Evolutionary conservation across 2,797 vertebrate species (phyloP).

Genomic region (Lindbergichthys nudifrons): DNA sequence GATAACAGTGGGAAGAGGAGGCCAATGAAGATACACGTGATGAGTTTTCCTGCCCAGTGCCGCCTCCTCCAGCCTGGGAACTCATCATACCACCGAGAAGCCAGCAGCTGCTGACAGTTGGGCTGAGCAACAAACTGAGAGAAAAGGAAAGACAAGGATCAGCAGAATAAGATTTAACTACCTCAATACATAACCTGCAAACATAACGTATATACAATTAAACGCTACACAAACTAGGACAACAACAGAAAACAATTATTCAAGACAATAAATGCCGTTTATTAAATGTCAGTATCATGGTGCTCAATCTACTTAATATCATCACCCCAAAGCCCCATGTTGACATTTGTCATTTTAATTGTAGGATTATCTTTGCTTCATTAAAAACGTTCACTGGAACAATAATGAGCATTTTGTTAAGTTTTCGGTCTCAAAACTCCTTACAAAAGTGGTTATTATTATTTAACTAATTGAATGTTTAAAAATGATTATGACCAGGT

Average conservation of each 20-base stretch:
- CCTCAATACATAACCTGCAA: background rate
- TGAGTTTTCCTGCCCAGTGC: constrained; percentile 95
- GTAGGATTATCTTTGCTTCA: background rate
- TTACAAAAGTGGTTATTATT: background rate
- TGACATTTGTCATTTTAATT: background rate
- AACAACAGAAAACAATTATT: background rate
- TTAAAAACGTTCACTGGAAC: background rate
- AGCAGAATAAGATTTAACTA: background rate
- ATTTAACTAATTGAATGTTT: background rate
- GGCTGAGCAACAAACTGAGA: constrained; percentile 96
- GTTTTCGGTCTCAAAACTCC: background rate
- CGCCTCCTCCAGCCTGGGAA: constrained; percentile 96
- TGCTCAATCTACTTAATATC: background rate
- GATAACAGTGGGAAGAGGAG: constrained; percentile 94
- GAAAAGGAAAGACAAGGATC: constrained; percentile 20
- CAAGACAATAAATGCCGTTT: background rate
- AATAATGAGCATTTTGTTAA: background rate
- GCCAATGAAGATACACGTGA: constrained; percentile 94
- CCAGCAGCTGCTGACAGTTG: constrained; percentile 97
- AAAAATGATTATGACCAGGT: background rate
- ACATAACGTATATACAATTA: background rate
- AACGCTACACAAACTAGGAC: background rate
- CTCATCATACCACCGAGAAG: constrained; percentile 97
- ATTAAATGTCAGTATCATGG: background rate
- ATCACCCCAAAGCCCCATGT: background rate